A percentile compares a stretch with the other conserved stretches of the same genome.
Evolutionary conservation across 2,113 vertebrate species (phyloP).

Genomic region (Mungos mungo): DNA sequence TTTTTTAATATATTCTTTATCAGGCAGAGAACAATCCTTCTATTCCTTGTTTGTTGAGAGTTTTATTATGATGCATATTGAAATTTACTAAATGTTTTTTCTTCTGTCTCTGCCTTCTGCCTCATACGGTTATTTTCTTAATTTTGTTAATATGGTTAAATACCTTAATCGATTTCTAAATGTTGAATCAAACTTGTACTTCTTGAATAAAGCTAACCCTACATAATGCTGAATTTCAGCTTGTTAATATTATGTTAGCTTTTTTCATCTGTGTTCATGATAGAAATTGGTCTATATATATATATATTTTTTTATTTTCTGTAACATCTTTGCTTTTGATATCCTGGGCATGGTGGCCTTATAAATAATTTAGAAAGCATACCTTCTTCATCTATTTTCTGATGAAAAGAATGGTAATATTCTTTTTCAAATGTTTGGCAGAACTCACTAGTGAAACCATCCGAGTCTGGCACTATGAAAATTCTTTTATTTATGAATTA

Average conservation of each 20-base stretch:
- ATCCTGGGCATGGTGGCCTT: neutral
- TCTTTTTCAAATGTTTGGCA: neutral
- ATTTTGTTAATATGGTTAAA: neutral
- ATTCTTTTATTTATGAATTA: conserved; percentile 15
- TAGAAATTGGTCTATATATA: neutral
- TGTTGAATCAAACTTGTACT: neutral
- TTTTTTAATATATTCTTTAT: neutral
- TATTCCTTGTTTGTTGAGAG: neutral
- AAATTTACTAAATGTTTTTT: neutral
- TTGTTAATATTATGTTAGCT: neutral
- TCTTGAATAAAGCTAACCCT: neutral
- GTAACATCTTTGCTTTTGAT: conserved; percentile 1
- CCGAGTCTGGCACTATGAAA: neutral
- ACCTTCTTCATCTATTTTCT: conserved; percentile 22
- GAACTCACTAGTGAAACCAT: neutral
- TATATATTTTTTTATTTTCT: neutral
- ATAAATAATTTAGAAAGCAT: neutral
- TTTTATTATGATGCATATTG: neutral
- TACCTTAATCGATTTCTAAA: neutral
- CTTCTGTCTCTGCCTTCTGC: neutral
- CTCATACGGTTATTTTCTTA: neutral
- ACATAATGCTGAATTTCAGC: conserved; percentile 19
- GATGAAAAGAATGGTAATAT: conserved; percentile 25
- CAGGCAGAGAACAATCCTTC: neutral
- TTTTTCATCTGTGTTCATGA: neutral